Conservation (phyloP, 2,113 vertebrate species). For the Neotoma lepida region DNA sequence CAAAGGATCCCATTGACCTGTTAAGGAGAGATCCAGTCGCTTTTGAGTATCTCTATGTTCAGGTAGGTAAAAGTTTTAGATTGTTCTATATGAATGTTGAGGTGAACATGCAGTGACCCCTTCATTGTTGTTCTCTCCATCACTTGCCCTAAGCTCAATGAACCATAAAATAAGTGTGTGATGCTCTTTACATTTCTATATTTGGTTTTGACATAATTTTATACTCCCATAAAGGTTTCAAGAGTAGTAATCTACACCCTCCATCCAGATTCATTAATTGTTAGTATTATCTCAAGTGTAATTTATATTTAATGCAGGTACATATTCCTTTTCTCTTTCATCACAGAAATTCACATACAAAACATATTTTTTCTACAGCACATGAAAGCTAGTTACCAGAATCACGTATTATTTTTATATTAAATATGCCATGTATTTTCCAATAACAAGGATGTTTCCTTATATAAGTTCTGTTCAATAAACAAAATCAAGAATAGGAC, state of each 20-base stretch:
- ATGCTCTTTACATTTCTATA: neutral
- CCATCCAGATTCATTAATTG: neutral
- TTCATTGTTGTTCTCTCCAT: neutral
- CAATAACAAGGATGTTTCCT: neutral
- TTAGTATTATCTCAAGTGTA: neutral
- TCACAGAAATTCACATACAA: neutral
- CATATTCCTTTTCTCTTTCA: neutral
- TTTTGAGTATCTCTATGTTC: constrained; percentile 98
- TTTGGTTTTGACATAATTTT: constrained; percentile 43
- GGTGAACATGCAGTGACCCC: neutral
- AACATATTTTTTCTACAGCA: neutral
- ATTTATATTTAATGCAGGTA: neutral
- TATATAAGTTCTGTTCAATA: neutral
- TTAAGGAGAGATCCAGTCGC: constrained; percentile 96
- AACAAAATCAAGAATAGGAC: neutral
- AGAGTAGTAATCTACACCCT: neutral
- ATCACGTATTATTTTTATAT: neutral
- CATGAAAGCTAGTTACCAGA: neutral
- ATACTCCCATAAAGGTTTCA: neutral
- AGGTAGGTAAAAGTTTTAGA: constrained; percentile 87
- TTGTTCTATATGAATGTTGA: neutral
- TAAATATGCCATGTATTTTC: neutral
- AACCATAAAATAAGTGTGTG: neutral
- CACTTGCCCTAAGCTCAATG: neutral
- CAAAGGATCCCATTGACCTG: constrained; percentile 98